These are phyloP conservation scores for Xenopus laevis DNA, from an alignment of 2,113 vertebrate species.

Conservation along the genomic window DNA sequence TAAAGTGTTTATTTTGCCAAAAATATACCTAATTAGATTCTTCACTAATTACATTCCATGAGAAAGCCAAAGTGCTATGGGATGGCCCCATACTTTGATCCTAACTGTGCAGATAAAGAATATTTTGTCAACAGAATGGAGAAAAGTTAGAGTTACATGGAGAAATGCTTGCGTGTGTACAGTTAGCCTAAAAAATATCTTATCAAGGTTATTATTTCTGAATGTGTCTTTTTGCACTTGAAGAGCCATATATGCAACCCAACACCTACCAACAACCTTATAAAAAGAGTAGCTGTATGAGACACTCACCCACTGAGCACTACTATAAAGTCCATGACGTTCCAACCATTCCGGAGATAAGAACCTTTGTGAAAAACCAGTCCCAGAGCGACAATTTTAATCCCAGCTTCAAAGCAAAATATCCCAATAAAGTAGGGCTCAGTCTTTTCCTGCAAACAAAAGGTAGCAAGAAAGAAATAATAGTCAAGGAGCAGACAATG, in stretches of 20 bases:
- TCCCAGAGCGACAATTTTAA: constrained; percentile 94
- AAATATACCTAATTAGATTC: too few species aligned
- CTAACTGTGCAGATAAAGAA: too few species aligned
- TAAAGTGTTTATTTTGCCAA: too few species aligned
- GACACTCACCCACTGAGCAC: constrained; percentile 92
- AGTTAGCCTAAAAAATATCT: neutral
- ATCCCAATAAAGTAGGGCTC: constrained; percentile 98
- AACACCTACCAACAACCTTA: neutral
- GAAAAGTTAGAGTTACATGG: too few species aligned
- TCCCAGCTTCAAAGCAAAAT: constrained; percentile 97
- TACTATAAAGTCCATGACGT: constrained; percentile 98
- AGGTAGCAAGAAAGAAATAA: constrained; percentile 5
- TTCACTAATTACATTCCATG: too few species aligned
- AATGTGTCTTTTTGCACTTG: too few species aligned
- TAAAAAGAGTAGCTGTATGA: neutral
- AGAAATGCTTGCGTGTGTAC: neutral
- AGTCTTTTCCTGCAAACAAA: constrained; percentile 82
- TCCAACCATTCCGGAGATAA: constrained; percentile 95
- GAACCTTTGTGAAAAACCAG: constrained; percentile 98
- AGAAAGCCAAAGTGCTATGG: too few species aligned
- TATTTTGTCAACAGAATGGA: too few species aligned
- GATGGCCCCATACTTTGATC: too few species aligned
- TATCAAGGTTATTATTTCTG: neutral
- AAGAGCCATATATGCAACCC: neutral
- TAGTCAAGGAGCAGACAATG: too few species aligned